Base-by-base conservation (phyloP, 2,888 invertebrate species). In the Sthenelais limicola region DNA sequence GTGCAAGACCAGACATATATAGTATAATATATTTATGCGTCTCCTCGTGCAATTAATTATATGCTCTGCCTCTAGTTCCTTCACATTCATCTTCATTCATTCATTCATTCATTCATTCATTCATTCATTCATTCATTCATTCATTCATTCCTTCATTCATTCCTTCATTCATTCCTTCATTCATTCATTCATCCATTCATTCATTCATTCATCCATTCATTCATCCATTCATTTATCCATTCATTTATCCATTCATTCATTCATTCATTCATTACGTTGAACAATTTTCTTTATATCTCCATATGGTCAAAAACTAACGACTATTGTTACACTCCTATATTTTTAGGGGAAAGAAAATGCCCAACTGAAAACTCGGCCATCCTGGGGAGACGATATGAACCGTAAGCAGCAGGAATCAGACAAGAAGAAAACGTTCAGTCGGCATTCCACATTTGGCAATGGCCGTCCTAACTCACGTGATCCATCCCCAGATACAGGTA, bases 301-400 rank as follows among this genome's bases (percentile, higher is more conserved):
- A n/a, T n/a, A n/a, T n/a, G n/a, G n/a, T n/a, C n/a, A n/a, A n/a
- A n/a, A n/a, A n/a, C n/a, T n/a, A n/a, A n/a, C n/a, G n/a, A n/a
- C n/a, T n/a, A n/a, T n/a, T n/a, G n/a, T n/a, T n/a, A n/a, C n/a
- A n/a, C n/a, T n/a, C n/a, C n/a, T n/a, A n/a, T n/a, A n/a, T n/a
- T n/a, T n/a, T n/a, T n/a, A n/a, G n/a, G n/a, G n/a, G n/a, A n/a
- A n/a, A n/a, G 24, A 51, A 26, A 81, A 80, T 56, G 81, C 79
- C 18, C 82, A 82, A 26, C 80, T 81, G 2, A 82, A 82, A 71
- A 80, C 81, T 0, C 77, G 81, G 12, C 79, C 81, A 71, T 82
- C 79, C 5, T 84, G 83, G 82, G 77, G 79, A 1, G 81, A 80
- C 30, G 80, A 80, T 3, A 80, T 79, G 21, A 35, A 33, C 35